A percentile compares a stretch with the other conserved stretches of the same genome.
phyloP scores from a whole-genome alignment of 2,888 invertebrate genomes.

The Temnothorax ravouxi region DNA sequence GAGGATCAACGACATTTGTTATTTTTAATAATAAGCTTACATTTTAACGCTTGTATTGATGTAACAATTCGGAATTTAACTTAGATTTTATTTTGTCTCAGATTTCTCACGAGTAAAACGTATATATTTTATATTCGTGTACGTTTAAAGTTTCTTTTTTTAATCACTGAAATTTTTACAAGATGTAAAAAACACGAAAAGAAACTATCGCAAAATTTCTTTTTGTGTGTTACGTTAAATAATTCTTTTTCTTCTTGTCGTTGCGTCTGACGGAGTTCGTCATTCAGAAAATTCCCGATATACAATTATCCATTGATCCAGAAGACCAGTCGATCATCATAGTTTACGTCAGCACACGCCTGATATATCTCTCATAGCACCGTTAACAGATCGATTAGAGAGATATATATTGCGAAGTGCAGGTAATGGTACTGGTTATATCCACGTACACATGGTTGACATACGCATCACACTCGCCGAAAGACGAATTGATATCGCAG shows the following conservation, averaged over 20 bases:
- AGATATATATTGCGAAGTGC: not conserved
- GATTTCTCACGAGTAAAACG: not conserved
- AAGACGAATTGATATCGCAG: slow-evolving; percentile 25
- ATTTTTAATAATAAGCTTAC: not conserved
- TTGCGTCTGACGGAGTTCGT: not conserved
- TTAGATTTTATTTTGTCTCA: not conserved
- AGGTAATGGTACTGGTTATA: slow-evolving; percentile 22
- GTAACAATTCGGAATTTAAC: not conserved
- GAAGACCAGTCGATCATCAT: slow-evolving; percentile 16
- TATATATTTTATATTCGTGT: not conserved
- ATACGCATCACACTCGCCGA: slow-evolving; percentile 32
- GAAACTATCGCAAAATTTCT: not conserved
- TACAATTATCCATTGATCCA: slow-evolving; percentile 29
- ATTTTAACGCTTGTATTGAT: not conserved
- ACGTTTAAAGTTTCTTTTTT: not conserved
- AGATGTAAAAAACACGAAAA: not conserved
- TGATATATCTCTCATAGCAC: slow-evolving; percentile 9
- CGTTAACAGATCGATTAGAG: slow-evolving; percentile 26
- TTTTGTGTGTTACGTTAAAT: not conserved
- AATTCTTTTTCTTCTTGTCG: slow-evolving; percentile 12
- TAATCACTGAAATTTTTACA: not conserved
- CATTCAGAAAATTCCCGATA: slow-evolving; percentile 10
- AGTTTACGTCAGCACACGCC: not conserved
- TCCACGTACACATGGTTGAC: slow-evolving; percentile 26
- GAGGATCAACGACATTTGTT: not conserved